Conservation (phyloP, 1,140 invertebrate genomes). For the Monomorium pharaonis region DNA sequence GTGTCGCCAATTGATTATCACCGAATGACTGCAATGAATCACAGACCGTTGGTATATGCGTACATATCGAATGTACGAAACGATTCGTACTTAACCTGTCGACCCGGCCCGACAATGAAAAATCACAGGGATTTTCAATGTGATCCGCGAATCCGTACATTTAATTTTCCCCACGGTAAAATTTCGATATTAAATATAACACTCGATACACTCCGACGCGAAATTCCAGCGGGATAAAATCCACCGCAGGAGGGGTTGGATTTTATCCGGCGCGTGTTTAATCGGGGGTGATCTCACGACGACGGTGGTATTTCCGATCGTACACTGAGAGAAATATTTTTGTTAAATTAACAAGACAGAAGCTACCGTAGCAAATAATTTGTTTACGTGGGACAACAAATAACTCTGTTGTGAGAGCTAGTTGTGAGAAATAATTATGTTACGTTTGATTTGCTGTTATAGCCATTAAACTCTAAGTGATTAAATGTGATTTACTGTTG, state of each 20-base stretch:
- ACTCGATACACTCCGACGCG: neutral
- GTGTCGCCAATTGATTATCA: neutral
- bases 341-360: no score
- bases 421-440: no score
- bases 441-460: no score
- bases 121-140: neutral
- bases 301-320: neutral
- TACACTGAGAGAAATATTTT: no score
- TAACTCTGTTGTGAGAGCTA: no score
- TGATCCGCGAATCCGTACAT: neutral
- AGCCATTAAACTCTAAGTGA: no score
- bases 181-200: neutral
- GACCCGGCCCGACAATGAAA: neutral
- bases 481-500: no score
- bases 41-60: neutral
- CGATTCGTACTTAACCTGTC: neutral
- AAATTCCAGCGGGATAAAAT: neutral
- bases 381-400: no score
- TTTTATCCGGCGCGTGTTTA: neutral
- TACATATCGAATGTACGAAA: neutral
- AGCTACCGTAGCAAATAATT: no score
- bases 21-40: constrained; percentile 19
- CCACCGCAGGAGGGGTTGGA: neutral
- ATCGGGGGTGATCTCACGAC: no score
- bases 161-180: neutral